Evolutionary conservation across 2,888 invertebrate genomes (phyloP).

Genomic region (Drosophila emarginata): DNA sequence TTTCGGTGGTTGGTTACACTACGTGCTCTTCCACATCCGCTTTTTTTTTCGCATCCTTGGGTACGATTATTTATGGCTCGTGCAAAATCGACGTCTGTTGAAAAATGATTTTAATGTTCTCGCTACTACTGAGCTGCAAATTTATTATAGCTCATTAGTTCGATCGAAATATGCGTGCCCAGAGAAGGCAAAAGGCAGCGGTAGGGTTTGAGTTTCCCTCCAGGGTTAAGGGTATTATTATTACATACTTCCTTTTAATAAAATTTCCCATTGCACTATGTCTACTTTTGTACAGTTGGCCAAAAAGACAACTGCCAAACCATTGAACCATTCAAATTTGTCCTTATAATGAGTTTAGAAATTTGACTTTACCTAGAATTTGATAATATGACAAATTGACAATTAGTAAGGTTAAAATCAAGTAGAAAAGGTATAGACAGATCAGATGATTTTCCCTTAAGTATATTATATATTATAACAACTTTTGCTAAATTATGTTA

Average conservation of each 20-base stretch:
- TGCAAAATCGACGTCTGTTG: conserved; percentile 73
- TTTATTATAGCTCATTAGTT: conserved; percentile 72
- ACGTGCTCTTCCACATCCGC: conserved; percentile 70
- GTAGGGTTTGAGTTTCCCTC: background rate
- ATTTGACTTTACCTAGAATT: too few relatives aligned
- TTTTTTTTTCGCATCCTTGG: conserved; percentile 33
- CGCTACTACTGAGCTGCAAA: conserved; percentile 54
- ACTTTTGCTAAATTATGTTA: too few relatives aligned
- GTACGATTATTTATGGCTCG: conserved; percentile 71
- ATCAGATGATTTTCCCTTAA: too few relatives aligned
- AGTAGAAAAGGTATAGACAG: too few relatives aligned
- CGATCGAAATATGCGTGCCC: conserved; percentile 50
- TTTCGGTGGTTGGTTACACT: conserved; percentile 51
- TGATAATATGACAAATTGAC: too few relatives aligned
- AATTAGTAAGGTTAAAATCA: too few relatives aligned
- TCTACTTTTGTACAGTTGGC: conserved; percentile 15
- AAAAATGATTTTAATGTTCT: conserved; percentile 67
- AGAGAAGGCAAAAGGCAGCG: background rate
- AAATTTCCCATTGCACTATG: background rate
- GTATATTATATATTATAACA: too few relatives aligned
- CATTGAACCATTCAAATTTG: background rate
- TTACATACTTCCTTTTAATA: background rate
- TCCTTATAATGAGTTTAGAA: background rate
- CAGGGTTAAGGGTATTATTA: background rate
- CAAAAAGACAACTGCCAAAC: background rate